Evolutionary conservation across 2,113 vertebrate genomes (phyloP), one percentile per base, ranked within the genome.

Genomic region (Perognathus longimembris): DNA sequence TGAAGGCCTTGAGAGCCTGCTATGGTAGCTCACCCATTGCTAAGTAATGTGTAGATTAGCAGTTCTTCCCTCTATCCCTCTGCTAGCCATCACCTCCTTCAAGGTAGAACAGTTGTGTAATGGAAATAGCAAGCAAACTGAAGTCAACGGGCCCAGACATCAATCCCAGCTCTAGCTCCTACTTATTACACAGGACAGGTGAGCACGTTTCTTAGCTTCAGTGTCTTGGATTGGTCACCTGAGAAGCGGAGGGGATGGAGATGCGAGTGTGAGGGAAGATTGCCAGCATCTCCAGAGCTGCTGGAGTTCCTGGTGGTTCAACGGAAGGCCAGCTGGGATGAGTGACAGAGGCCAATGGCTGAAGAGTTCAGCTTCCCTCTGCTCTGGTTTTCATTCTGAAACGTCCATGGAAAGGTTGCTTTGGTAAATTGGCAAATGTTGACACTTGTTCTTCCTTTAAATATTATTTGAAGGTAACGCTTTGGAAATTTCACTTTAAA

Each of bases 401-500:
- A 50, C 32, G 94, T 88, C 10, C 18, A 6, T 57, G 71, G 42
- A 30, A 66, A 90, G 64, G 88, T 77, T 84, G 17, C 73, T 59
- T 59, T 34, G 12, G 34, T 34, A 24, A 54, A 12, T 7, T 83
- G 42, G 45, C 5, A 40, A 69, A 64, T 81, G 40, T 22, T 95
- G 70, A 30, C 5, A 54, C 75, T 63, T 82, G 32, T 85, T n/a
- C 57, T 79, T 75, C 63, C 30, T 94, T 78, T 6, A 59, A 74
- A 73, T 85, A 50, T 92, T 79, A 67, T 83, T n/a, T 87, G 85
- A 85, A 91, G 42, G 71, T 7, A 50, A 28, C 85, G 66, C 40
- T 76, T 94, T 59, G 61, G 93, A 71, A 79, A 69, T 84, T 5
- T 30, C 57, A 15, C 71, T 94, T 87, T 89, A 92, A 79, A 79